A percentile compares a stretch with the other conserved stretches of the same genome.
These are phyloP conservation scores for Petrocephalus sullivani DNA, from an alignment of 2,797 vertebrate species.

Conservation along the genomic window DNA sequence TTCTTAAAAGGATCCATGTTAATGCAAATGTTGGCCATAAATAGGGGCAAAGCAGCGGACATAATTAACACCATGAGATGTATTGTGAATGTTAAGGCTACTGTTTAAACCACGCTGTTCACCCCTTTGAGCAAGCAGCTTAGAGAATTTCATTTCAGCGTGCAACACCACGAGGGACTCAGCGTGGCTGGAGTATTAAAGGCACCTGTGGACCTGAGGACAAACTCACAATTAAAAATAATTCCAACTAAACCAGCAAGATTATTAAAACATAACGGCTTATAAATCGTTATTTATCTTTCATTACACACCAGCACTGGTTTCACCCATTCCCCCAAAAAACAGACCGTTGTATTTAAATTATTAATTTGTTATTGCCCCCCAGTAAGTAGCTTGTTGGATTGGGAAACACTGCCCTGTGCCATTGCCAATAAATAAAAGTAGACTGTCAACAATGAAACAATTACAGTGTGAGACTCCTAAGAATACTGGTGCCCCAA, in stretches of 20 bases:
- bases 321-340: neutral
- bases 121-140: neutral
- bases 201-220: neutral
- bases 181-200: neutral
- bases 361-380: neutral
- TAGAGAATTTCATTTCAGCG: neutral
- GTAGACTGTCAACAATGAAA: neutral
- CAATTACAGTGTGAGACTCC: neutral
- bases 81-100: neutral
- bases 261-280: neutral
- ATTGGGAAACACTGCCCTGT: neutral
- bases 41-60: neutral
- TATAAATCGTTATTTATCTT: neutral
- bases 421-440: neutral
- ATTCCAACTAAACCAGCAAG: neutral
- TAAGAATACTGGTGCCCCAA: neutral
- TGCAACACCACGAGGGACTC: neutral
- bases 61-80: constrained; percentile 8
- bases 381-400: neutral
- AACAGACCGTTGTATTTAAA: neutral
- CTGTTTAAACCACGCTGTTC: neutral
- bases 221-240: neutral
- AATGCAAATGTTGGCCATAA: neutral
- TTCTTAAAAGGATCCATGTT: constrained; percentile 18
- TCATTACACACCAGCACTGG: neutral